A percentile compares a stretch with the other conserved stretches of the same genome.
These are phyloP conservation scores for Papilio aristodemus DNA, from an alignment of 1,140 invertebrate genomes.

Conservation along the genomic window DNA sequence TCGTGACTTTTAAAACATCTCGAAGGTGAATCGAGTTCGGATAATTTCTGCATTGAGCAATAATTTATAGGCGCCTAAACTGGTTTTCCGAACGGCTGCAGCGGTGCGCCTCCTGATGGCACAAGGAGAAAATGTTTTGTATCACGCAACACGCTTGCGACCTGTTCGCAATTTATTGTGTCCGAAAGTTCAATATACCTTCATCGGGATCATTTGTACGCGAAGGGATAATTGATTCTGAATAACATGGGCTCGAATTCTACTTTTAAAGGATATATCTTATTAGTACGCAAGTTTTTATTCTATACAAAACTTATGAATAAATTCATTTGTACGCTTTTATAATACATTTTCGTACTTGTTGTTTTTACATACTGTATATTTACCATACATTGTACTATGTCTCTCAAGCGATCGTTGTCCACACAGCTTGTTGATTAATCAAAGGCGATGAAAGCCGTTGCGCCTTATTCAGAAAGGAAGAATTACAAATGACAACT, in stretches of 20 bases:
- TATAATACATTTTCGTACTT: background rate
- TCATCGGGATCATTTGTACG: background rate
- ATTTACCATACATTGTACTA: background rate
- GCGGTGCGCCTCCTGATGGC: background rate
- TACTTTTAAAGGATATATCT: background rate
- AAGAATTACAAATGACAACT: constrained; percentile 39
- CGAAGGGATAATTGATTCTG: constrained; percentile 7
- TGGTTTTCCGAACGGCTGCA: constrained; percentile 4
- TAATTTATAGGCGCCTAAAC: constrained; percentile 27
- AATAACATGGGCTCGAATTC: background rate
- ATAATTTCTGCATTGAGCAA: constrained; percentile 28
- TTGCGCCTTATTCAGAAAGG: constrained; percentile 44
- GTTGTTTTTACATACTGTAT: background rate
- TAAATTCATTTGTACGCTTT: background rate
- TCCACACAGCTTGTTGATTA: constrained; percentile 35
- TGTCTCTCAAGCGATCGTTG: constrained; percentile 13
- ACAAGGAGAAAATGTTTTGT: constrained; percentile 15
- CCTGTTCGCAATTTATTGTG: background rate
- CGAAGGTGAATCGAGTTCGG: constrained; percentile 29
- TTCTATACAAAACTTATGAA: background rate
- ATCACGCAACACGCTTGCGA: background rate
- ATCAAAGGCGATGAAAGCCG: constrained; percentile 46
- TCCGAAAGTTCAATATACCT: constrained; percentile 3
- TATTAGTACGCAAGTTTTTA: background rate
- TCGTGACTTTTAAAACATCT: constrained; percentile 32